Base-by-base conservation (phyloP, 1,140 invertebrate species). In the Zaprionus lachaisei region DNA sequence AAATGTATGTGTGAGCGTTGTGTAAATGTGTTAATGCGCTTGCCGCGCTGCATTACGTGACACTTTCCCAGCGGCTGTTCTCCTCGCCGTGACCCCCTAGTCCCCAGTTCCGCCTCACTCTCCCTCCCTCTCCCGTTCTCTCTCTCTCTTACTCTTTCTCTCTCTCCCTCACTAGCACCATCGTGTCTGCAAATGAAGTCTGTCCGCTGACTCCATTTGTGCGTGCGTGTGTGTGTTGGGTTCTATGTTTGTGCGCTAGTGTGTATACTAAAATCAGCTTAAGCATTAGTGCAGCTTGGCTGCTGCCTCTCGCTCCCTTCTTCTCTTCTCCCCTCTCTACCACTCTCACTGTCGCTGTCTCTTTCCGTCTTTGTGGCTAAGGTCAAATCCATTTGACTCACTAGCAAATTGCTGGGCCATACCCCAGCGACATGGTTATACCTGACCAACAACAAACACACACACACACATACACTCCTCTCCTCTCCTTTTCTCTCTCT, bases 311-410 rank as follows among this genome's bases (percentile, higher is more conserved):
- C n/a, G 0, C 34, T 20, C 17, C 24, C 20, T 61, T 14, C n/a
- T 61, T 6, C 34, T 6, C 12, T 20, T 11, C 34, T 3, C 28
- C 24, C 12, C 37, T 15, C 20, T 63, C 44, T 37, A 20, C 31
- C 49, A 26, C 22, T 14, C 69, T 17, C 28, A 31, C 17, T 65
- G 41, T 51, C 34, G 62, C 47, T 57, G 61, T 65, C 54, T 44
- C 65, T 57, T 38, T 56, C 37, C 37, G 41, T 58, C 73, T 80
- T 79, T 80, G 72, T 78, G 70, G 84, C 84, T 84, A 87, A 89
- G 84, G 84, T 87, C 84, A 87, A 89, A 87, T 76, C 78, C 81
- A 87, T 89, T 87, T 87, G 84, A 87, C 84, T 87, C 83, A 83
- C 84, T 83, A 87, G 84, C 84, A 89, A 87, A 81, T 89, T 89